A percentile compares a stretch with the other conserved stretches of the same genome.
These are phyloP conservation scores for Agrilus cyanescens DNA, from an alignment of 2,888 invertebrate species.

Conservation along the genomic window DNA sequence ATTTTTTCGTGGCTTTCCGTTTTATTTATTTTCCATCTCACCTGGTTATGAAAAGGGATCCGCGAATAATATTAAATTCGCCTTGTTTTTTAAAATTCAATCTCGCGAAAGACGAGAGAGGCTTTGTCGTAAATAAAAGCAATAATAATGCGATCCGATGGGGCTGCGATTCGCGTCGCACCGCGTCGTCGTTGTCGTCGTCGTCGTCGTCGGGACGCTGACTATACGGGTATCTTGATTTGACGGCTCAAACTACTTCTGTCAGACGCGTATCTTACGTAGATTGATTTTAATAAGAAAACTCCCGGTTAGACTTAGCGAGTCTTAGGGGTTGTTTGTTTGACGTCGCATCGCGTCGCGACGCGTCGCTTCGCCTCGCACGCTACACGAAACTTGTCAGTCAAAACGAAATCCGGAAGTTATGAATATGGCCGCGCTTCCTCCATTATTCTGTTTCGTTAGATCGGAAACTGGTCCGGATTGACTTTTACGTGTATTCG, in stretches of 20 bases:
- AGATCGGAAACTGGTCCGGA: too few relatives aligned
- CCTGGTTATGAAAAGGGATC: slow-evolving; percentile 28
- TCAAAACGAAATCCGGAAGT: too few relatives aligned
- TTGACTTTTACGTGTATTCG: too few relatives aligned
- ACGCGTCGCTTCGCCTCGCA: too few relatives aligned
- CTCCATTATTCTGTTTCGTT: too few relatives aligned
- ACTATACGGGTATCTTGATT: slow-evolving; percentile 22
- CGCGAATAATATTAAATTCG: slow-evolving; percentile 33
- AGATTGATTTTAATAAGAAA: slow-evolving; percentile 32
- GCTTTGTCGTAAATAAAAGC: slow-evolving; percentile 33
- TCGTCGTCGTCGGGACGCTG: not conserved
- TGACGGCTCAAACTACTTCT: slow-evolving; percentile 29
- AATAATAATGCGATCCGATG: slow-evolving; percentile 23
- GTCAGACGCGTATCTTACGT: slow-evolving; percentile 23
- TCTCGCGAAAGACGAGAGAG: slow-evolving; percentile 31
- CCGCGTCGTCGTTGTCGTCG: too few relatives aligned
- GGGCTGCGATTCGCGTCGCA: slow-evolving; percentile 7
- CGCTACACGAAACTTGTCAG: too few relatives aligned
- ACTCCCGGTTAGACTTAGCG: slow-evolving; percentile 7
- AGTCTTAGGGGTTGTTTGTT: too few relatives aligned
- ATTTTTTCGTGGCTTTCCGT: too few relatives aligned
- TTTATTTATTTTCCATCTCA: too few relatives aligned
- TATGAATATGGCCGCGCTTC: too few relatives aligned
- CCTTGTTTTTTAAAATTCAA: slow-evolving; percentile 35
- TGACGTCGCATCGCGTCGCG: too few relatives aligned